Percentiles rank a stretch among this genome's conserved stretches.
These are phyloP conservation scores for Ia io DNA, from an alignment of 2,113 vertebrate genomes.

Conservation along the genomic window DNA sequence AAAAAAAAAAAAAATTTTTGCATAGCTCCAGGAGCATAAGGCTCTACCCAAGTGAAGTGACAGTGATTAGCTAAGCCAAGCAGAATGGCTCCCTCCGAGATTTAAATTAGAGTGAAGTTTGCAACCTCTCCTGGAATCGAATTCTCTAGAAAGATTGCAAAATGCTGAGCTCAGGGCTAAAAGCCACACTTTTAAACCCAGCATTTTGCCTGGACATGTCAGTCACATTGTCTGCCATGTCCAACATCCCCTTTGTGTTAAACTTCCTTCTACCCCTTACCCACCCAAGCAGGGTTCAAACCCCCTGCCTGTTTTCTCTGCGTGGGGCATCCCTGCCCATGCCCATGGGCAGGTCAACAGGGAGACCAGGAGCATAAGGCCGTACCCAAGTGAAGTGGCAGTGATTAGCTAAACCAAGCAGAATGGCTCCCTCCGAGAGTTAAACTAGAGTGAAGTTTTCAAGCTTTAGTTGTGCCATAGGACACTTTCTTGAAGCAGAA, in stretches of 20 bases:
- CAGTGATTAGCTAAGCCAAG: no score
- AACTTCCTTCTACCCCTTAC: not conserved
- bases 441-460: not conserved
- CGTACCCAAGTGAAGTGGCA: not conserved
- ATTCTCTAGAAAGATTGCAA: not conserved
- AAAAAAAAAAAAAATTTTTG: not conserved
- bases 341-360: no score
- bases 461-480: not conserved
- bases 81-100: no score
- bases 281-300: not conserved
- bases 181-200: not conserved
- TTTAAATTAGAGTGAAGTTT: no score
- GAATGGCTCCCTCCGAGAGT: not conserved
- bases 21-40: no score
- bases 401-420: not conserved
- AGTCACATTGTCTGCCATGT: not conserved
- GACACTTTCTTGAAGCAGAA: not conserved
- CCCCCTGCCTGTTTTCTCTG: not conserved
- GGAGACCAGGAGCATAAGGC: not conserved
- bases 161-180: not conserved
- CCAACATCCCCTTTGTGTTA: not conserved
- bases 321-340: not conserved
- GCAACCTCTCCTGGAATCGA: not conserved
- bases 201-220: not conserved
- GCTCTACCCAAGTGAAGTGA: no score